Conservation (phyloP, 2,888 invertebrate species). For the Dynastes tityus region DNA sequence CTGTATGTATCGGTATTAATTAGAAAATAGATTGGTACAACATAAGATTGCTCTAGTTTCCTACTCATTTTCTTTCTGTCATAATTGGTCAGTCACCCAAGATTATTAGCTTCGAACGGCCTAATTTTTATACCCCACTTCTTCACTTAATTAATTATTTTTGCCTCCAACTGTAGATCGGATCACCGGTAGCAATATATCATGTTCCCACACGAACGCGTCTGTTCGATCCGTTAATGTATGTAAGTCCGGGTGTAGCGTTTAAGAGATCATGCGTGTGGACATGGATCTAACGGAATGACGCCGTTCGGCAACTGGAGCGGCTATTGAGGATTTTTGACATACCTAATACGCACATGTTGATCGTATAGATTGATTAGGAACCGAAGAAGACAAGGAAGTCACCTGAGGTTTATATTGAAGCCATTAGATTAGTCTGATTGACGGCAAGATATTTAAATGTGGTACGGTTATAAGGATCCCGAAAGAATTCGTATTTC, state of each 20-base stretch:
- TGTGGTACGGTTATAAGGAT: background rate
- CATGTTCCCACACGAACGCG: conserved; percentile 8
- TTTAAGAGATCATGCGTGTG: background rate
- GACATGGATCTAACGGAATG: conserved; percentile 12
- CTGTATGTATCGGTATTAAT: too few species aligned
- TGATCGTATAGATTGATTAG: conserved; percentile 1
- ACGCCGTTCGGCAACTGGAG: conserved; percentile 1
- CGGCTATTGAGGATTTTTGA: conserved; percentile 17
- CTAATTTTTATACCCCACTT: too few species aligned
- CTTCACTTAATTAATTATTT: background rate
- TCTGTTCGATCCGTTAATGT: conserved; percentile 16
- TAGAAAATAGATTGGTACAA: too few species aligned
- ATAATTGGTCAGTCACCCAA: too few species aligned
- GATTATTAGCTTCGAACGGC: too few species aligned
- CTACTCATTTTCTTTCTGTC: too few species aligned
- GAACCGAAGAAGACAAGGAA: conserved; percentile 17
- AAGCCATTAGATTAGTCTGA: conserved; percentile 1
- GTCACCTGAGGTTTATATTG: background rate
- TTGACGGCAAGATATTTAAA: conserved; percentile 5
- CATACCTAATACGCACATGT: conserved; percentile 14
- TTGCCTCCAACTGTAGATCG: background rate
- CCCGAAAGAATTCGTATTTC: background rate
- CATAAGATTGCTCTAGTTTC: too few species aligned
- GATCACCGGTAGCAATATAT: conserved; percentile 19
- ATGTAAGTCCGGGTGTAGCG: conserved; percentile 10